Evolutionary conservation across 2,797 vertebrate genomes (phyloP).

Genomic region (Tauraco hartlaubi): DNA sequence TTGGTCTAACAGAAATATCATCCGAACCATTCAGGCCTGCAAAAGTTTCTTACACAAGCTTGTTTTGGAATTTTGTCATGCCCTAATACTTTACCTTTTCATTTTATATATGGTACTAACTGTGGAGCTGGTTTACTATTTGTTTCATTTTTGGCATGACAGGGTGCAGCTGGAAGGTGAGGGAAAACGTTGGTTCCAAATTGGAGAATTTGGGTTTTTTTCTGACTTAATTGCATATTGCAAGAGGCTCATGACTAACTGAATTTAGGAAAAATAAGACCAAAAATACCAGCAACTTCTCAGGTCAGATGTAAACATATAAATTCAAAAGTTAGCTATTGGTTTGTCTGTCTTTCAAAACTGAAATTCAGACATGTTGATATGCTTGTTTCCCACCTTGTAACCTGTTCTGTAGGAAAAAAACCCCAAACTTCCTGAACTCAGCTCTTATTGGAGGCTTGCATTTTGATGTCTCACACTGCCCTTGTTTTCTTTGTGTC

Average conservation of each 20-base stretch:
- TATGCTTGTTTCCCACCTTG: neutral
- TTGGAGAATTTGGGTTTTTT: neutral
- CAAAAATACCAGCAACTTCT: neutral
- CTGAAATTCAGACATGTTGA: neutral
- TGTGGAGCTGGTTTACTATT: neutral
- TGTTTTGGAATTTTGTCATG: neutral
- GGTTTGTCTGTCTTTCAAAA: neutral
- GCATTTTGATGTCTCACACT: neutral
- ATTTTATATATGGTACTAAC: neutral
- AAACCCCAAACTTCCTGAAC: neutral
- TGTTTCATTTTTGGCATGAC: neutral
- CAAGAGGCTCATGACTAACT: neutral
- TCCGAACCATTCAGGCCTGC: neutral
- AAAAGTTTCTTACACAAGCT: neutral
- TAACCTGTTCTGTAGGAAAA: neutral
- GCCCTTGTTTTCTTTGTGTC: conserved; percentile 46
- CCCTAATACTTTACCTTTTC: neutral
- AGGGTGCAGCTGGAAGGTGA: neutral
- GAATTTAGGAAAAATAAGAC: neutral
- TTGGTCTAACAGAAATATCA: neutral
- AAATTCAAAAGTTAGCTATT: neutral
- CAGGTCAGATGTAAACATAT: neutral
- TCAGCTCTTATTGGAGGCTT: neutral
- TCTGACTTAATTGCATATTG: neutral
- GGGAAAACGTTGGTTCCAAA: neutral